Evolutionary conservation across 2,888 invertebrate species (phyloP), one percentile per base, ranked within the genome.

Genomic region (Sesia bembeciformis): DNA sequence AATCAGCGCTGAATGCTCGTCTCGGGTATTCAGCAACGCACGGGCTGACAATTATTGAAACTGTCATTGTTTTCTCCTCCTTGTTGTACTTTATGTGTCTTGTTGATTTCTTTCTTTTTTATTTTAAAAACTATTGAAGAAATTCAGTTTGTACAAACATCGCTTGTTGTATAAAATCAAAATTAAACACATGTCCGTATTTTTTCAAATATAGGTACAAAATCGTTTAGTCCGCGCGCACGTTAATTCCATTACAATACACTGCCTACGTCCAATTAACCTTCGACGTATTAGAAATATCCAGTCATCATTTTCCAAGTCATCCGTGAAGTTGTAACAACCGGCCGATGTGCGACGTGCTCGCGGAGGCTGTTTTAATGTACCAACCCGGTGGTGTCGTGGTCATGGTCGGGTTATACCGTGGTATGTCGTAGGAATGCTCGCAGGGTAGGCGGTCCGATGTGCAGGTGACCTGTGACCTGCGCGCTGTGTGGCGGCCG

Each of bases 181-280:
- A 23, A 23, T 23, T 23, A 23, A 23, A 23, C 23, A 23, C 23
- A 23, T 23, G 23, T 23, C 23, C 2, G 23, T 23, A 23, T 23
- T 23, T 23, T 23, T 46, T 46, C 8, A 46, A 7, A 23, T 23
- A 23, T 46, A 46, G 46, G 46, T 46, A 8, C 43, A 43, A n/a
- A 65, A 73, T 69, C 71, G 70, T 74, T 73, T 72, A 74, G 72
- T 64, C 64, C 70, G 65, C 61, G 63, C 70, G 68, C 70, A 68
- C 67, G 70, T 78, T 80, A 78, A 82, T 81, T 81, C 80, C 78
- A 76, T 74, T 76, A 84, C 82, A 85, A 86, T 82, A 78, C 78
- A 67, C 76, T 76, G 78, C 72, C 74, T 76, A 77, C 79, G 82
- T 85, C 84, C 87, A 86, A 87, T 85, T 87, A 87, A 86, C 85